Percentiles rank a stretch among this genome's conserved stretches.
Conservation (phyloP, 2,888 invertebrate genomes). For the Volucella inanis region DNA sequence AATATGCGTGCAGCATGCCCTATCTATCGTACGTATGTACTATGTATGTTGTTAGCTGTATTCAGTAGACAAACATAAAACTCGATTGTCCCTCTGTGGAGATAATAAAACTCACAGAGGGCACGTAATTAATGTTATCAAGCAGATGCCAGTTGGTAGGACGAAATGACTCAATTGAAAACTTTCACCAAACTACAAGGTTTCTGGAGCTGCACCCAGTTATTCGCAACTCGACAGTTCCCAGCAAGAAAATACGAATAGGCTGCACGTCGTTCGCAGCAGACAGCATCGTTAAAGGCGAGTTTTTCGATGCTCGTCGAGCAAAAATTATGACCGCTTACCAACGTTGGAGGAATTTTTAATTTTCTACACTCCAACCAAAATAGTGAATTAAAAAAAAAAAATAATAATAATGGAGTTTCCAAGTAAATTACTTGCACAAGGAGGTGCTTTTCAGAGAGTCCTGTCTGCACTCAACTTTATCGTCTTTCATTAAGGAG, state of each 20-base stretch:
- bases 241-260: conserved; percentile 10
- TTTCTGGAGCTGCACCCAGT: conserved; percentile 16
- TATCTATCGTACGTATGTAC: no score
- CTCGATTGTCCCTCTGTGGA: conserved; percentile 13
- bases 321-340: conserved; percentile 61
- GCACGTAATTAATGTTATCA: conserved; percentile 32
- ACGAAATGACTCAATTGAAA: conserved; percentile 26
- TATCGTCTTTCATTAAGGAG: conserved; percentile 71
- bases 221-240: background rate
- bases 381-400: conserved; percentile 2
- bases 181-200: conserved; percentile 21
- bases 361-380: conserved; percentile 33
- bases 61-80: conserved; percentile 6
- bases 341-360: conserved; percentile 54
- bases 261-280: conserved; percentile 64
- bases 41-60: no score
- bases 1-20: background rate
- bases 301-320: conserved; percentile 2
- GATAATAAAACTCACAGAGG: conserved; percentile 19
- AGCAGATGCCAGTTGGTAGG: conserved; percentile 23
- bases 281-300: conserved; percentile 32
- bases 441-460: conserved; percentile 51
- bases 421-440: conserved; percentile 65
- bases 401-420: conserved; percentile 37
- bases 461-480: conserved; percentile 69